A percentile compares a stretch with the other conserved stretches of the same genome.
phyloP scores from a whole-genome alignment of 2,888 invertebrate genomes.

The Rhabditoides inermis region DNA sequence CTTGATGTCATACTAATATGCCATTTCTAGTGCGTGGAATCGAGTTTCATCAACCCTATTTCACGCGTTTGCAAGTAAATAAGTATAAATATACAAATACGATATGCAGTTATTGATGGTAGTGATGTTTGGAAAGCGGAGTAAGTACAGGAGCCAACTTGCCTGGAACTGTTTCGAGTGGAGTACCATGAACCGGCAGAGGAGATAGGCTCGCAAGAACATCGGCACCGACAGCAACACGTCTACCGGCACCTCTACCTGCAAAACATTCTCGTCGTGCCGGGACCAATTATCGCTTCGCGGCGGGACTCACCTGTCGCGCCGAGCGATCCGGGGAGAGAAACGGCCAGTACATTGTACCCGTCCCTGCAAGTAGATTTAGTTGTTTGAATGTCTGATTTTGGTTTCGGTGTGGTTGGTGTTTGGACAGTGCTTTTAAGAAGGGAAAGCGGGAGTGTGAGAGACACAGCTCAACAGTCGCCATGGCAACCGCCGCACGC shows the following conservation, averaged over 20 bases:
- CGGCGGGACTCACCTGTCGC: slow-evolving; percentile 22
- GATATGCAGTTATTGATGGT: neutral
- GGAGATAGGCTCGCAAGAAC: slow-evolving; percentile 97
- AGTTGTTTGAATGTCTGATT: too few species aligned
- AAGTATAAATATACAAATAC: neutral
- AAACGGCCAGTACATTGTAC: slow-evolving; percentile 45
- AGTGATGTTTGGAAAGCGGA: neutral
- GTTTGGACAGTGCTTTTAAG: too few species aligned
- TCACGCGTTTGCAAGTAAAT: neutral
- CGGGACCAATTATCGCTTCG: too few species aligned
- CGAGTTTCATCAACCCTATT: too few species aligned
- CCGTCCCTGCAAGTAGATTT: slow-evolving; percentile 28
- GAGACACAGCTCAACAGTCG: too few species aligned
- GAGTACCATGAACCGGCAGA: slow-evolving; percentile 97
- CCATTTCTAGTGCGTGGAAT: too few species aligned
- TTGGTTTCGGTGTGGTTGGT: too few species aligned
- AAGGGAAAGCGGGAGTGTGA: too few species aligned
- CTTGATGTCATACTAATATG: too few species aligned
- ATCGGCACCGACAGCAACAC: slow-evolving; percentile 95
- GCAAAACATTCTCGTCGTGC: too few species aligned
- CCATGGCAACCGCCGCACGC: too few species aligned
- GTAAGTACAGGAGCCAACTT: neutral
- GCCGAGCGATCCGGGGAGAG: slow-evolving; percentile 37
- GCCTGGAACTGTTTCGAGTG: slow-evolving; percentile 88
- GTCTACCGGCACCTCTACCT: slow-evolving; percentile 89